A percentile compares a stretch with the other conserved stretches of the same genome.
Evolutionary conservation across 2,888 invertebrate species (phyloP).

Genomic region (Ethmia dodecea): DNA sequence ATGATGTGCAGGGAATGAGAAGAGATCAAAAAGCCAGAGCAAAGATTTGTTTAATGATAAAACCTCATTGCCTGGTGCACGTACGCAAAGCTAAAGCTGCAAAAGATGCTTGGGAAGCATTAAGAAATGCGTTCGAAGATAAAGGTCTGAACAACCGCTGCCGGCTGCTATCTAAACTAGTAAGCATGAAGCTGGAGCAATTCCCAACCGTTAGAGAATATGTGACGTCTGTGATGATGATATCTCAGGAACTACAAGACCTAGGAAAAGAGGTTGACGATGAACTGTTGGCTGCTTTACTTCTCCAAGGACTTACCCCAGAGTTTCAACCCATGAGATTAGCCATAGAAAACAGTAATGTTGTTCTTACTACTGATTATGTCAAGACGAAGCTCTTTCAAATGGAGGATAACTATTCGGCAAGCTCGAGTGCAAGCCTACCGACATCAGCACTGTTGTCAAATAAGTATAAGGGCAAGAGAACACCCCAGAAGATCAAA

Average conservation of each 20-base stretch:
- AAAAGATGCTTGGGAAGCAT: too few species aligned
- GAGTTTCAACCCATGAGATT: not conserved
- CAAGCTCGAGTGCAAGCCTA: not conserved
- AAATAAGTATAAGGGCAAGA: not conserved
- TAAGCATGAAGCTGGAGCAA: not conserved
- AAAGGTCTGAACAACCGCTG: conserved; percentile 1
- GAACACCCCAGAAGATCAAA: not conserved
- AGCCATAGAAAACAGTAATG: too few species aligned
- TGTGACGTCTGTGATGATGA: not conserved
- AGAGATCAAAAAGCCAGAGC: not conserved
- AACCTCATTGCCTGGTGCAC: too few species aligned
- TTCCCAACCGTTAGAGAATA: not conserved
- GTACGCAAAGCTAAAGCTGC: too few species aligned
- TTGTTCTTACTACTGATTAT: too few species aligned
- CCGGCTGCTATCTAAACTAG: not conserved
- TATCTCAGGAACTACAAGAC: not conserved
- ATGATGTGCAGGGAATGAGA: not conserved
- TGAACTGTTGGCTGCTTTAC: not conserved
- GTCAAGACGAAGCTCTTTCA: too few species aligned
- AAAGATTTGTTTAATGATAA: not conserved
- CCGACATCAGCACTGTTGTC: not conserved
- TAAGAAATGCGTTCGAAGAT: too few species aligned
- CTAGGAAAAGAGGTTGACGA: conserved; percentile 1
- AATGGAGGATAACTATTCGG: too few species aligned
- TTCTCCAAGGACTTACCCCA: not conserved